Evolutionary conservation across 1,140 invertebrate genomes (phyloP).

Genomic region (Zaprionus taronus): DNA sequence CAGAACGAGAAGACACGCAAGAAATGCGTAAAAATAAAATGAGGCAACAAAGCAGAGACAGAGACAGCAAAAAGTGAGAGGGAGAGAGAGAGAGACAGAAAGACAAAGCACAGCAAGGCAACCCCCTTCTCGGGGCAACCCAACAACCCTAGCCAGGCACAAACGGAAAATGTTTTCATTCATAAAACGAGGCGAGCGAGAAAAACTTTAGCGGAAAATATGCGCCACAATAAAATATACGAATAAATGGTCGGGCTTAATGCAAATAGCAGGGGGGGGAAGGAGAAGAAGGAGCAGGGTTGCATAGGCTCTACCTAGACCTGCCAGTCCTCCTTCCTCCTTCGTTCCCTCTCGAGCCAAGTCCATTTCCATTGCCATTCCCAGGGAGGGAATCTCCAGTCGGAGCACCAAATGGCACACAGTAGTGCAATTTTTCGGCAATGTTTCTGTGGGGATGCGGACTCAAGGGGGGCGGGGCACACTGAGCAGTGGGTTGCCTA

Average conservation of each 20-base stretch:
- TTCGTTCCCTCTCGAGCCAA: background rate
- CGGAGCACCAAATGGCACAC: conserved; percentile 72
- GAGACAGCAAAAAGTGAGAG: conserved; percentile 14
- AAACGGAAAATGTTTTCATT: conserved; percentile 64
- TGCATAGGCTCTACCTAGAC: conserved; percentile 48
- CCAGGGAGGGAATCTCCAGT: conserved; percentile 65
- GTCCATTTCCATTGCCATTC: background rate
- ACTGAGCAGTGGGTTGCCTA: background rate
- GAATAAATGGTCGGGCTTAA: conserved; percentile 78
- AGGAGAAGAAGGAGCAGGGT: conserved; percentile 13
- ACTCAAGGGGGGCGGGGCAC: background rate
- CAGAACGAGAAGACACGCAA: conserved; percentile 65
- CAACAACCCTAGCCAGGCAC: conserved; percentile 2
- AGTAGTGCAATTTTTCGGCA: conserved; percentile 73
- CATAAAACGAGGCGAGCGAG: conserved; percentile 58
- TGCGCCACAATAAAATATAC: conserved; percentile 80
- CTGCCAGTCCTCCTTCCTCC: conserved; percentile 1
- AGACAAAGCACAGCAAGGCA: conserved; percentile 60
- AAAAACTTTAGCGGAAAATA: conserved; percentile 79
- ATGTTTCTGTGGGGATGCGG: conserved; percentile 3
- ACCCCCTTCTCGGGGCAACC: conserved; percentile 10
- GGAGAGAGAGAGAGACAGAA: too few relatives aligned
- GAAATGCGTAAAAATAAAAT: conserved; percentile 82
- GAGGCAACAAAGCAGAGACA: conserved; percentile 51
- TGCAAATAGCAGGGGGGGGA: conserved; percentile 67